Evolutionary conservation across 1,140 invertebrate genomes (phyloP), one percentile per base, ranked within the genome.

Genomic region (Anthonomus grandis): DNA sequence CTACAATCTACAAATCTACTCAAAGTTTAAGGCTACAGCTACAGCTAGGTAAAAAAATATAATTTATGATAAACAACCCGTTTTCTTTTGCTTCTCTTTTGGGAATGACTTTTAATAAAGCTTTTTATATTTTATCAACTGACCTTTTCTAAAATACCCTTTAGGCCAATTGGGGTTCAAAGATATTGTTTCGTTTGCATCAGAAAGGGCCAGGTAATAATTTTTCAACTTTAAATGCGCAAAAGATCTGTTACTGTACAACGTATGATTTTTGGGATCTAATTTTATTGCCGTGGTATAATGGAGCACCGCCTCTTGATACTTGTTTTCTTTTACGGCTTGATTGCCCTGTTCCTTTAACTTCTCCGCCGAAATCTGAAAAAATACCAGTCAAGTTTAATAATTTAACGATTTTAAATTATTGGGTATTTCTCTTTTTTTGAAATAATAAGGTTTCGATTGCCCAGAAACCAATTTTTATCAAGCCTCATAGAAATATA

Each of bases 131-230:
- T 6, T 39, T 19, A 8, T 37, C 22, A 13, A 10, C 23, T 44
- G 22, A 34, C 82, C 89, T 71, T 86, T 85, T 47, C 89, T 78
- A 74, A 85, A 90, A 74, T 89, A 90, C 13, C 88, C 88, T 87
- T 91, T 92, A 10, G 86, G 83, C 87, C 89, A 91, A 45, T 83
- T 78, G 21, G 88, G 87, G 66, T 87, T 84, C 36, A 91, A 66
- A 66, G 78, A 78, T 46, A 91, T 88, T 13, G 85, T 82, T 72
- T 85, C 80, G 64, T 86, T 78, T 10, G 90, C 89, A 80, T 93
- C 90, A 73, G 89, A 78, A 63, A 88, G 73, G 1, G 89, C 85
- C 63, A 86, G 80, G 72, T 84, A 86, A 71, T 84, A 89, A 67
- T 89, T 87, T 59, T 87, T 80, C 61, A 88, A 74, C 70, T 88